phyloP scores from a whole-genome alignment of 2,888 invertebrate genomes.

The Rambutsinella grinnellia region DNA sequence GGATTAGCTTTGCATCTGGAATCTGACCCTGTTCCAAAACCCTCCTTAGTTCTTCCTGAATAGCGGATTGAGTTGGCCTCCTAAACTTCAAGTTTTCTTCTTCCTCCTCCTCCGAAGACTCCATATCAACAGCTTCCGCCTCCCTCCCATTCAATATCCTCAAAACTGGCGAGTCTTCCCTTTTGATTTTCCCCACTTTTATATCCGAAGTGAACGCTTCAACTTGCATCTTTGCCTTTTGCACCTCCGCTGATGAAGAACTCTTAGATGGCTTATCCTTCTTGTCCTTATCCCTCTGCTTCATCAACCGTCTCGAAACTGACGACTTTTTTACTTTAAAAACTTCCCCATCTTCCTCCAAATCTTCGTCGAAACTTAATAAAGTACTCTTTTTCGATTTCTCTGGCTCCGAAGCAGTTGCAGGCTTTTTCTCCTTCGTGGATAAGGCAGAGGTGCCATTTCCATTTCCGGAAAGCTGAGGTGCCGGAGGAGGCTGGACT shows the following conservation, averaged over 20 bases:
- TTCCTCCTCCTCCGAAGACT: slow-evolving; percentile 75
- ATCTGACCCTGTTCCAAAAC: slow-evolving; percentile 80
- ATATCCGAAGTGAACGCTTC: slow-evolving; percentile 50
- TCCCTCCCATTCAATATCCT: slow-evolving; percentile 84
- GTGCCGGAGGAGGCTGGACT: slow-evolving; percentile 5
- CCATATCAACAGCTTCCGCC: slow-evolving; percentile 83
- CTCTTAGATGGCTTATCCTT: slow-evolving; percentile 69
- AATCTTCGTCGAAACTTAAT: slow-evolving; percentile 63
- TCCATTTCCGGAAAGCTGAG: slow-evolving; percentile 26
- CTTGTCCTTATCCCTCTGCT: slow-evolving; percentile 85
- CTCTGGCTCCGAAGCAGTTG: slow-evolving; percentile 15
- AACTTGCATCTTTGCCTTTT: slow-evolving; percentile 32
- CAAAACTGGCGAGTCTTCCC: slow-evolving; percentile 35
- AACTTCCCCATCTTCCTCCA: slow-evolving; percentile 83
- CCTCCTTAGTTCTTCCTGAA: slow-evolving; percentile 63
- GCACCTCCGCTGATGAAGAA: background rate
- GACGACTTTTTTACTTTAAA: slow-evolving; percentile 97
- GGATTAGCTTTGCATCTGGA: slow-evolving; percentile 98
- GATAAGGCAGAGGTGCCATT: background rate
- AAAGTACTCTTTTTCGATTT: slow-evolving; percentile 21
- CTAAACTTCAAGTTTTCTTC: slow-evolving; percentile 69
- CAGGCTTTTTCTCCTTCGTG: slow-evolving; percentile 23
- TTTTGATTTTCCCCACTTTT: slow-evolving; percentile 40
- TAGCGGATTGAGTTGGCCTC: slow-evolving; percentile 53
- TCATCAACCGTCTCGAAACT: slow-evolving; percentile 90